Evolutionary conservation across 2,113 vertebrate species (phyloP).

Genomic region (Ophiodon elongatus): DNA sequence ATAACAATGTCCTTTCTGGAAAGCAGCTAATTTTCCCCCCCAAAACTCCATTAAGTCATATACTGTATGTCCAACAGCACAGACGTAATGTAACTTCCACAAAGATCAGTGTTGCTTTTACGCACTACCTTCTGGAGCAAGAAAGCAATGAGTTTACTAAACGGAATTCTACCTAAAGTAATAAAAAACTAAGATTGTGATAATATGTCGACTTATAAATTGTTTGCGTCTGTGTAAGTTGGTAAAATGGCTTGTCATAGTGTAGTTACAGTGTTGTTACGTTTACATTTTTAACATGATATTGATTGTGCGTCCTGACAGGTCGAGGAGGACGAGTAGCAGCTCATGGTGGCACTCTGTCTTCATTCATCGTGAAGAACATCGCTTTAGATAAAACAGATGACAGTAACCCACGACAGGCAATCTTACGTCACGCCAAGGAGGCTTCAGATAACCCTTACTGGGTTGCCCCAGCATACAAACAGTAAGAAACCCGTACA

Average conservation of each 20-base stretch:
- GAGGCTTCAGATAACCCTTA: conserved; percentile 94
- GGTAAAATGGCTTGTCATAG: neutral
- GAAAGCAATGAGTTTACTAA: neutral
- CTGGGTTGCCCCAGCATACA: conserved; percentile 96
- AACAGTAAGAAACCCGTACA: conserved; percentile 82
- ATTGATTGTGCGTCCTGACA: conserved; percentile 60
- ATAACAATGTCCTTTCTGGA: conserved; percentile 36
- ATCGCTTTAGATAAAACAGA: conserved; percentile 97
- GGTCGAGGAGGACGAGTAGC: conserved; percentile 96
- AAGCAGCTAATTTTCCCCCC: neutral
- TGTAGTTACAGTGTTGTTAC: neutral
- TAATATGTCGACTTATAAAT: neutral
- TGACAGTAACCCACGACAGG: conserved; percentile 96
- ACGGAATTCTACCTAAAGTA: neutral
- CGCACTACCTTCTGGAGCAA: neutral
- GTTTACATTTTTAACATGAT: neutral
- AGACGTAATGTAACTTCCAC: neutral
- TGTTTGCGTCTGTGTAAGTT: neutral
- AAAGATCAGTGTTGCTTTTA: neutral
- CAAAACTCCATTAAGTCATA: conserved; percentile 22
- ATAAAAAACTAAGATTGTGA: neutral
- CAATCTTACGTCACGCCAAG: conserved; percentile 95
- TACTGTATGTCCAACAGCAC: conserved; percentile 17
- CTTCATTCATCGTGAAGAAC: conserved; percentile 98
- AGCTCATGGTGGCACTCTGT: conserved; percentile 95